phyloP scores from a whole-genome alignment of 2,797 vertebrate genomes.

The Echiichthys vipera region DNA sequence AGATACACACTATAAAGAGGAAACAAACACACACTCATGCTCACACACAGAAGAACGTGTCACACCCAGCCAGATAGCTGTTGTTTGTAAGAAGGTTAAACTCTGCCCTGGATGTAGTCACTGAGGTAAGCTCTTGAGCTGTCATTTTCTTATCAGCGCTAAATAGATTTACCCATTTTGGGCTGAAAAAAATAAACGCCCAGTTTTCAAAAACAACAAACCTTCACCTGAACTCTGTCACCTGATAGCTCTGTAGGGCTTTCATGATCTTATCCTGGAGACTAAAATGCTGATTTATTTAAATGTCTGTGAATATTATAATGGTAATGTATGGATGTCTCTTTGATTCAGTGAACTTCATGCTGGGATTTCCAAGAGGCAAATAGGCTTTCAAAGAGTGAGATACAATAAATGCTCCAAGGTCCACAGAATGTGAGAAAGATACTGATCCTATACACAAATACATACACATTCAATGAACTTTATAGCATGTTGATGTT shows the following conservation, averaged over 20 bases:
- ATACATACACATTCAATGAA: conserved; percentile 18
- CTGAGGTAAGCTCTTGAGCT: conserved; percentile 43
- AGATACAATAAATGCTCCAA: conserved; percentile 26
- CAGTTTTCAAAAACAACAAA: conserved; percentile 35
- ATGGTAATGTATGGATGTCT: conserved; percentile 24
- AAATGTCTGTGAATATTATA: conserved; percentile 56
- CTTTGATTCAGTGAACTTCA: conserved; percentile 19
- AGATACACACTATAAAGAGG: conserved; percentile 39
- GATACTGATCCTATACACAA: conserved; percentile 22
- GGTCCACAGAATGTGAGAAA: background rate
- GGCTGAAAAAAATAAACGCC: background rate
- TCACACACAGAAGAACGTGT: conserved; percentile 11
- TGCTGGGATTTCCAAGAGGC: conserved; percentile 12
- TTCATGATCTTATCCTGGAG: conserved; percentile 14
- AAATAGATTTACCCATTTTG: conserved; percentile 44
- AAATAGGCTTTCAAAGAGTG: conserved; percentile 39
- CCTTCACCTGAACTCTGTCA: conserved; percentile 6
- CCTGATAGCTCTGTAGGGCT: background rate
- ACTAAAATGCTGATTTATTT: conserved; percentile 42
- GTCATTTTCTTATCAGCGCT: conserved; percentile 51
- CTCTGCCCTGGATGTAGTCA: conserved; percentile 52
- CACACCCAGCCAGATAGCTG: conserved; percentile 43
- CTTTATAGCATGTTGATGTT: conserved; percentile 16
- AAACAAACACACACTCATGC: conserved; percentile 17
- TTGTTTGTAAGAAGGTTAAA: conserved; percentile 65